Conservation (phyloP, 2,797 vertebrate species). For the Avahi laniger region DNA sequence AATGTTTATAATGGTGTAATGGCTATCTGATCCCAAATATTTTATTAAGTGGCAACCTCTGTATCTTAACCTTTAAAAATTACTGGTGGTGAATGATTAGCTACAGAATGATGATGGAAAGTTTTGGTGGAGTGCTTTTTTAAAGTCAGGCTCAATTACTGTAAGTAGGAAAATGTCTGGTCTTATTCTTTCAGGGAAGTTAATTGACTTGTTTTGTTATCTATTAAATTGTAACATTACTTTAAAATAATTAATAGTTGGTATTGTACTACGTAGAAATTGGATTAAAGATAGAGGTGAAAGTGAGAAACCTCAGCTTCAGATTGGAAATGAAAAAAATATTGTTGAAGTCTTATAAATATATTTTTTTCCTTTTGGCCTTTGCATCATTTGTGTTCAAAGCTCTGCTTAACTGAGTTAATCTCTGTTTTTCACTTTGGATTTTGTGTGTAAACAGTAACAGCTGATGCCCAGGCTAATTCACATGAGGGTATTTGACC, state of each 20-base stretch:
- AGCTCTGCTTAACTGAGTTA: neutral
- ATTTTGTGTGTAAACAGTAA: constrained; percentile 59
- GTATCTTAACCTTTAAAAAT: neutral
- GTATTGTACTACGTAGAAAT: neutral
- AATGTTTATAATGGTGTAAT: neutral
- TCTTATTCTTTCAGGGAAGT: neutral
- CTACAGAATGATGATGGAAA: neutral
- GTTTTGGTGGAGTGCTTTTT: neutral
- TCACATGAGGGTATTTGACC: constrained; percentile 6
- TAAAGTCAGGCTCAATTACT: neutral
- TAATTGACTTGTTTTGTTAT: neutral
- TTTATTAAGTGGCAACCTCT: neutral
- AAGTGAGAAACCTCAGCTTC: neutral
- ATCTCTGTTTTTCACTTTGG: constrained; percentile 50
- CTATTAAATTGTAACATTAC: neutral
- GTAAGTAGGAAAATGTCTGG: neutral
- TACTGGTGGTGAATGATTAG: neutral
- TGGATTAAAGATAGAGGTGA: neutral
- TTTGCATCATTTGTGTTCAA: constrained; percentile 2
- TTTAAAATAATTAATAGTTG: neutral
- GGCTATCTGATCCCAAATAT: neutral
- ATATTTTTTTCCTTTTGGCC: neutral
- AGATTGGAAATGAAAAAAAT: neutral
- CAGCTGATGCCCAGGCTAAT: neutral
- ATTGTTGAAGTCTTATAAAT: neutral